phyloP scores from a whole-genome alignment of 2,113 vertebrate species.

The Cyprinodon brontotheroides region DNA sequence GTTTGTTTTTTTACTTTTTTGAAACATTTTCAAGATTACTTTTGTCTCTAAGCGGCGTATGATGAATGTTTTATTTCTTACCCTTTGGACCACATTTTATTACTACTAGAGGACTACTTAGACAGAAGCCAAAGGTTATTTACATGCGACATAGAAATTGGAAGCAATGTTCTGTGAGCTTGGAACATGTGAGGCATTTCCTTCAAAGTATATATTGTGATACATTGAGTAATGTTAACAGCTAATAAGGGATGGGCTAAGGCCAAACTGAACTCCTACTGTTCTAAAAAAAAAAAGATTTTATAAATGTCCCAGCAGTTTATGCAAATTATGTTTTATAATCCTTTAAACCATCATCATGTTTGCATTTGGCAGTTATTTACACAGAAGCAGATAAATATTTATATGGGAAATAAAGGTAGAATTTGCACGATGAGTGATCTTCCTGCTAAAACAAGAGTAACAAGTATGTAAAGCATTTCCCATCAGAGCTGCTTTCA shows the following conservation, averaged over 20 bases:
- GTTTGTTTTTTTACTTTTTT: no score
- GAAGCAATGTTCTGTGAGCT: not conserved
- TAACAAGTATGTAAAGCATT: not conserved
- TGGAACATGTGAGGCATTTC: no score
- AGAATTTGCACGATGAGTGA: not conserved
- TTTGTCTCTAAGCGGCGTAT: not conserved
- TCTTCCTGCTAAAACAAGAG: not conserved
- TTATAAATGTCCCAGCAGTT: not conserved
- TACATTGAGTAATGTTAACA: not conserved
- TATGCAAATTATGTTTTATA: not conserved
- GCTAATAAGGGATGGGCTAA: not conserved
- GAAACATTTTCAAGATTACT: not conserved
- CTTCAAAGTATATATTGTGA: no score
- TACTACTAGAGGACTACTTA: not conserved
- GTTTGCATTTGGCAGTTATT: not conserved
- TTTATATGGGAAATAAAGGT: not conserved
- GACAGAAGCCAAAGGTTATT: not conserved
- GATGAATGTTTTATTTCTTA: not conserved
- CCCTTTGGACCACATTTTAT: not conserved
- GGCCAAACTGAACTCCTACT: not conserved
- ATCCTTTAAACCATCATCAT: not conserved
- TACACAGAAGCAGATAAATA: not conserved
- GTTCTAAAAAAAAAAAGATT: not conserved
- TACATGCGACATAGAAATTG: not conserved
- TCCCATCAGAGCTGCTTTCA: not conserved